Conservation (phyloP, 2,797 vertebrate genomes). For the Phoebastria nigripes region DNA sequence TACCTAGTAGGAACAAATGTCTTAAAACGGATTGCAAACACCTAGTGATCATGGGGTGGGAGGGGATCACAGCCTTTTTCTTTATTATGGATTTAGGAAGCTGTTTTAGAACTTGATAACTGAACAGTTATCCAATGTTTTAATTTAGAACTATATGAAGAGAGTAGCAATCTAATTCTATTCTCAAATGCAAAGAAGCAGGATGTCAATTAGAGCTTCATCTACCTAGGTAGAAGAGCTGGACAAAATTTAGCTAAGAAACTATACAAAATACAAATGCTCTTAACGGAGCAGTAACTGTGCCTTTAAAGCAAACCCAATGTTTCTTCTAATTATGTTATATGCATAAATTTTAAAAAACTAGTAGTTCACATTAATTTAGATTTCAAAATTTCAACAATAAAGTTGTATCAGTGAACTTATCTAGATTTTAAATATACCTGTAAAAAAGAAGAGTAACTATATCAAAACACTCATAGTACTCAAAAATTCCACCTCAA, state of each 20-base stretch:
- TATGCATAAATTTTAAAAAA: accelerated
- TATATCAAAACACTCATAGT: neutral
- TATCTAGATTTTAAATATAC: neutral
- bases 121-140: neutral
- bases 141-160: neutral
- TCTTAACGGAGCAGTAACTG: neutral
- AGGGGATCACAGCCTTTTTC: neutral
- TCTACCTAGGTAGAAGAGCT: neutral
- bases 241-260: neutral
- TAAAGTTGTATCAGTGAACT: neutral
- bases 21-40: neutral
- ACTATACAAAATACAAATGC: neutral
- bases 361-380: neutral
- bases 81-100: neutral
- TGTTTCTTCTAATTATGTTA: neutral
- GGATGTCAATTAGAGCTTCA: neutral
- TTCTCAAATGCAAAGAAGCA: neutral
- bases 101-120: neutral
- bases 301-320: neutral
- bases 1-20: neutral
- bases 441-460: neutral
- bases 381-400: neutral
- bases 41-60: neutral
- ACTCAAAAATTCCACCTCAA: neutral
- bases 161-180: neutral